Evolutionary conservation across 1,140 invertebrate species (phyloP).

Genomic region (Diorhabda carinulata): DNA sequence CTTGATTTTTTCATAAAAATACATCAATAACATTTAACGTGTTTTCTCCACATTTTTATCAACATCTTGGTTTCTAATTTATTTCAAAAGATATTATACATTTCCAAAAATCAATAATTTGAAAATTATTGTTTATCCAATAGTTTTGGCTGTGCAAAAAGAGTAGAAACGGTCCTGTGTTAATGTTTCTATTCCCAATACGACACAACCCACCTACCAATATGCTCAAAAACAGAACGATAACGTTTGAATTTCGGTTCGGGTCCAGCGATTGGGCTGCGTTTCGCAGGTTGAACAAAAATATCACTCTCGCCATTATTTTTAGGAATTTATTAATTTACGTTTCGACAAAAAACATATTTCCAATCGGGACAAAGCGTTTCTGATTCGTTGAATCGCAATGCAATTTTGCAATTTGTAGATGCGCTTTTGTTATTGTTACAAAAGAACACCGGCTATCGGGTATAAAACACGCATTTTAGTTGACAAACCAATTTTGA

Average conservation of each 20-base stretch:
- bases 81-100: too few species aligned
- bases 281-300: conserved; percentile 37
- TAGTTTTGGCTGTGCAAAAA: too few species aligned
- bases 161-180: too few species aligned
- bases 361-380: conserved; percentile 43
- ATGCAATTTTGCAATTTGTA: conserved; percentile 51
- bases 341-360: conserved; percentile 37
- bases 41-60: too few species aligned
- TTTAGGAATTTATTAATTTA: conserved; percentile 42
- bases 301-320: conserved; percentile 36
- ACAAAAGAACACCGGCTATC: conserved; percentile 41
- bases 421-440: conserved; percentile 41
- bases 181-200: background rate
- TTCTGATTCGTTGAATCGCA: conserved; percentile 50
- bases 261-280: conserved; percentile 29
- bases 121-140: too few species aligned
- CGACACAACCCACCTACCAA: conserved; percentile 15
- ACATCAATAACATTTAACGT: too few species aligned
- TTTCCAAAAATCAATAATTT: too few species aligned
- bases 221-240: conserved; percentile 22
- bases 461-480: conserved; percentile 43
- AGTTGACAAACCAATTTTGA: conserved; percentile 8
- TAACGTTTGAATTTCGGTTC: conserved; percentile 36
- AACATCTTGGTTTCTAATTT: too few species aligned
- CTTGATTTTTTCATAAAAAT: too few species aligned